Evolutionary conservation across 2,888 invertebrate species (phyloP).

Genomic region (Ischnus inquisitorius): DNA sequence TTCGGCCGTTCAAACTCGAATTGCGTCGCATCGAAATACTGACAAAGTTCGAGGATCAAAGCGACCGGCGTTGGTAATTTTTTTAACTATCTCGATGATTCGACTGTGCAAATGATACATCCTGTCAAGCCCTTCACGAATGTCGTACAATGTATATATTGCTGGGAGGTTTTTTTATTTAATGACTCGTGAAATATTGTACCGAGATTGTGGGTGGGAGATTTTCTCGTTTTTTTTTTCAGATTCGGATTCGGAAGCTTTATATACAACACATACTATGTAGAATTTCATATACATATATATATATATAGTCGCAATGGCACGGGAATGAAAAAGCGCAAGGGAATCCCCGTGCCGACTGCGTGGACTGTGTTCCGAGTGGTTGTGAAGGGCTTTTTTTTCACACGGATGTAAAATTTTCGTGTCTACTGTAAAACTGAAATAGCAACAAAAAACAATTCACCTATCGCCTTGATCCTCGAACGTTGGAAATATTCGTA

Average conservation of each 20-base stretch:
- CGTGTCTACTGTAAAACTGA: constrained; percentile 12
- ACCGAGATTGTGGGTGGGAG: constrained; percentile 38
- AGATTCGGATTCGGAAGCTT: constrained; percentile 34
- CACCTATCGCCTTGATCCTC: constrained; percentile 9
- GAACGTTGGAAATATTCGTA: constrained; percentile 8
- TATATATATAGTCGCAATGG: constrained; percentile 26
- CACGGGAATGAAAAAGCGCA: constrained; percentile 55
- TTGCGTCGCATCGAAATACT: not conserved
- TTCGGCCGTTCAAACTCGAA: not conserved
- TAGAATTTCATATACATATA: constrained; percentile 20
- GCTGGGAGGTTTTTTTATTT: constrained; percentile 17
- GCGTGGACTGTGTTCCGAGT: constrained; percentile 39
- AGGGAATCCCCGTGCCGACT: constrained; percentile 48
- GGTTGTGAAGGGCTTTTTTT: constrained; percentile 37
- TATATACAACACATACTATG: constrained; percentile 23
- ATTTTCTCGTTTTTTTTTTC: constrained; percentile 44
- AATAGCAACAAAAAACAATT: constrained; percentile 15
- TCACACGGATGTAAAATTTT: constrained; percentile 20
- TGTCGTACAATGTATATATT: not conserved
- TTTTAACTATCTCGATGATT: not conserved
- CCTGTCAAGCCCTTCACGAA: not conserved
- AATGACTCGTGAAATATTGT: constrained; percentile 4
- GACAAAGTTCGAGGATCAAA: not conserved
- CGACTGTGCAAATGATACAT: not conserved
- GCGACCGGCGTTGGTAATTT: not conserved